Base-by-base conservation (phyloP, 92 coral and sea anemone genomes). In the Zoanthus gigantus region DNA sequence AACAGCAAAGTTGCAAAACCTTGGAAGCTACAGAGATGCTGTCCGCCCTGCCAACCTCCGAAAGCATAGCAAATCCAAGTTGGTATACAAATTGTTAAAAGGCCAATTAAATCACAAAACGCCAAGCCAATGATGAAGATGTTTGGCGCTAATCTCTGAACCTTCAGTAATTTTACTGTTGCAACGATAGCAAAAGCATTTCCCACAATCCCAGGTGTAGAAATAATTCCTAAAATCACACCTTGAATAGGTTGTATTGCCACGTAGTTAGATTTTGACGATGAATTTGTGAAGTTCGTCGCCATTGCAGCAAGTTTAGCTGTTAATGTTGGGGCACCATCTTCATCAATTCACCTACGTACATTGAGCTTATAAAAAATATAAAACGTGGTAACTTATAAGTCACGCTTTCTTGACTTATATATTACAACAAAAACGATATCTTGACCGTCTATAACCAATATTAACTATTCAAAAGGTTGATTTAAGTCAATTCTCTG, bases 11-110 rank as follows among this genome's bases (percentile, higher is more conserved):
- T 93, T 29, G 89, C 89, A 82, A 93, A 93, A 4, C 96, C 98
- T 82, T 95, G 98, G 68, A 91, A 95, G 78, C 93, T 76, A 83
- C 98, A 95, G 73, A 95, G 92, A 10, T 87, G 17, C 8, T 76
- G 48, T 8, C 94, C 94, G 14, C 96, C 98, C 30, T 81, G 76
- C 98, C 98, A 93, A 67, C 85, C 73, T 12, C 94, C 93, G 17
- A 78, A 91, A 50, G 88, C 79, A 83, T 93, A 91, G 78, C 92
- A 94, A 29, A 94, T 1, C 98, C 98, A 95, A 1, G 98, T 92
- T 7, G 98, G 98, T 4, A 90, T 28, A 32, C 94, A 95, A 12
- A 88, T 77, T 31, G 89, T 56, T n/a, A 87, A 69, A 18, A 95
- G 57, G 23, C 96, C 94, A 17, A 86, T 66, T 13, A 95, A 90